Evolutionary conservation across 2,113 vertebrate genomes (phyloP).

Genomic region (Herpetotheres cachinnans): DNA sequence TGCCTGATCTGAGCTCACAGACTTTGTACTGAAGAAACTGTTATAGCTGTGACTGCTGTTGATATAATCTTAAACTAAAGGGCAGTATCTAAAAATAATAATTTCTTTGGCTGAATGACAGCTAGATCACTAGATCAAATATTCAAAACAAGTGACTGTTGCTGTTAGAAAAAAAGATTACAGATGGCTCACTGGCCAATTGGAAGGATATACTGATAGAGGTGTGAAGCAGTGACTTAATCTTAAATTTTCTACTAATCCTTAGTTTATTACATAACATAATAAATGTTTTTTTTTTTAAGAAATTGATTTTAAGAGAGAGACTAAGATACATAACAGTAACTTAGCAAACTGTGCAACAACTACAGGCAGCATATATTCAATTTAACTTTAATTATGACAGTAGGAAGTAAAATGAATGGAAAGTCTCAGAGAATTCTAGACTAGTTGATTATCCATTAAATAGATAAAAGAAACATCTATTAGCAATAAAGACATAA

Average conservation of each 20-base stretch:
- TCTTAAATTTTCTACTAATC: neutral
- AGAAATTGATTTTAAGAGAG: neutral
- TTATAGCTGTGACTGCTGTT: neutral
- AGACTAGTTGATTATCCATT: neutral
- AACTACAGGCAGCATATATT: neutral
- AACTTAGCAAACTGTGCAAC: neutral
- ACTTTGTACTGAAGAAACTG: neutral
- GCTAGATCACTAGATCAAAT: neutral
- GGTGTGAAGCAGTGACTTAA: neutral
- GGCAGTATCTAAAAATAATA: neutral
- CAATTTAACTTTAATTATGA: neutral
- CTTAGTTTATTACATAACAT: neutral
- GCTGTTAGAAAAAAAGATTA: neutral
- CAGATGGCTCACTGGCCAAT: neutral
- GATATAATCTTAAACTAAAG: neutral
- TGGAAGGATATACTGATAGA: neutral
- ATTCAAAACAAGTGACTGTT: neutral
- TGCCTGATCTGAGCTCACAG: neutral
- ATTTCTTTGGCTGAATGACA: neutral
- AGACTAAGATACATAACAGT: neutral
- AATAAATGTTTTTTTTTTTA: neutral
- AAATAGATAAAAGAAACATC: neutral
- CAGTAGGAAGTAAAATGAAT: neutral
- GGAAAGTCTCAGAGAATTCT: neutral
- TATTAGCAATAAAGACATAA: neutral